Base-by-base conservation (phyloP, 2,797 vertebrate genomes). In the Rhodeus uyekii region DNA sequence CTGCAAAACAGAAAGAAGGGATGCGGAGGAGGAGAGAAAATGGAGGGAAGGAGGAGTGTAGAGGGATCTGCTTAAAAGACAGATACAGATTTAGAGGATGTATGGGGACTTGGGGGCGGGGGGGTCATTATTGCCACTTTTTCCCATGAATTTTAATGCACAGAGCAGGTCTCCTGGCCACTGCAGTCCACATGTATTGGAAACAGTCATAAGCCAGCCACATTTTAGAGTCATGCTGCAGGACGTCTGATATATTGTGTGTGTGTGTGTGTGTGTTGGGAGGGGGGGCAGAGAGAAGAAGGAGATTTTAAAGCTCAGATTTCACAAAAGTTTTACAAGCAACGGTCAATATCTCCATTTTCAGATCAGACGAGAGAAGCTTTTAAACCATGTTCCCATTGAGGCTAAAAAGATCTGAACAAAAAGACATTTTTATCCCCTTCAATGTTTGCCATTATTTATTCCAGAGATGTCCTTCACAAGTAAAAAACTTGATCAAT, bases 81-180 rank as follows among this genome's bases (percentile, higher is more conserved):
- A 90, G 88, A 88, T 89, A 89, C 83, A 89, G 87, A 89, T 91
- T 91, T 91, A 80, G 65, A 78, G 80, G 80, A 65, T 69, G 67
- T 32, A 68, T 38, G 53, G 46, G 48, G 76, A 67, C 36, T 63
- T 82, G 69, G 76, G 36, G 85, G 86, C 76, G 90, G 91, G 90
- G 86, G 90, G 81, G 91, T 48, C 92, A 92, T 93, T 93, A 94
- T 94, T 93, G 91, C 92, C 89, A 90, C 93, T 93, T 93, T 91
- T 87, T 39, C 86, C 91, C 89, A 93, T 95, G 92, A 94, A 94
- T 95, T 93, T 94, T 94, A 94, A 95, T 94, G 91, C 91, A 90
- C 89, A 87, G 89, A 84, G 77, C 89, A 86, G 87, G 90, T 90
- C 92, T 91, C 88, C 87, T 86, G 86, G 90, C 91, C 90, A 90